Base-by-base conservation (phyloP, 2,888 invertebrate genomes). In the Luperina nickerlii region DNA sequence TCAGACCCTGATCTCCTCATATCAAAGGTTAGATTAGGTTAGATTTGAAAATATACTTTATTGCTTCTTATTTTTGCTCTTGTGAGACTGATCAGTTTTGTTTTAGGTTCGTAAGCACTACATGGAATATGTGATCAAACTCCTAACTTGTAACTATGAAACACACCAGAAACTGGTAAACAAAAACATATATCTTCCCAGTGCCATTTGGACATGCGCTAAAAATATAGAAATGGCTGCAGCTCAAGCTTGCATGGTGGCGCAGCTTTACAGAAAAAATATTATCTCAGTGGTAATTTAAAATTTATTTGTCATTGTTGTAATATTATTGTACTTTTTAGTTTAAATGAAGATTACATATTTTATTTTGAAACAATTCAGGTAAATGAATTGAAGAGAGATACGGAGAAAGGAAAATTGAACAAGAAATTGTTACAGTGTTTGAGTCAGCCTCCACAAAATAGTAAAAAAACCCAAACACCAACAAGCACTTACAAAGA, bases 121-220 rank as follows among this genome's bases (percentile, higher is more conserved):
- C 84, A 95, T 97, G 94, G 95, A 96, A 70, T 94, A 96, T 87
- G 89, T 97, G 66, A 94, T 96, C 68, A 95, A 95, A 91, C 88
- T 96, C 51, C 89, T 97, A 42, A 93, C 95, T 27, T 84, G 92
- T 6, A 97, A 97, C 84, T 97, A 97, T 90, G 96, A 96, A 89
- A 95, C 92, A 2, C 94, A 95, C 82, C 96, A 96, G 79, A 95
- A 92, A 85, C 92, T 95, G 20, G 78, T 94, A 0, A 95, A 95
- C 75, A 96, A 96, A 82, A 96, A 95, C 77, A 94, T 95, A 51
- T 95, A 96, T 87, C 90, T 96, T 63, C 97, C 97, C 0, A 96
- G 96, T 92, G 96, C 95, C 81, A 96, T 97, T 84, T 96, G 96
- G 96, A 94, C 95, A 89, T 97, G 97, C 90, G 97, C 97, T 54